phyloP scores from a whole-genome alignment of 64 coral and sea anemone genomes.

The Stylophora pistillata region DNA sequence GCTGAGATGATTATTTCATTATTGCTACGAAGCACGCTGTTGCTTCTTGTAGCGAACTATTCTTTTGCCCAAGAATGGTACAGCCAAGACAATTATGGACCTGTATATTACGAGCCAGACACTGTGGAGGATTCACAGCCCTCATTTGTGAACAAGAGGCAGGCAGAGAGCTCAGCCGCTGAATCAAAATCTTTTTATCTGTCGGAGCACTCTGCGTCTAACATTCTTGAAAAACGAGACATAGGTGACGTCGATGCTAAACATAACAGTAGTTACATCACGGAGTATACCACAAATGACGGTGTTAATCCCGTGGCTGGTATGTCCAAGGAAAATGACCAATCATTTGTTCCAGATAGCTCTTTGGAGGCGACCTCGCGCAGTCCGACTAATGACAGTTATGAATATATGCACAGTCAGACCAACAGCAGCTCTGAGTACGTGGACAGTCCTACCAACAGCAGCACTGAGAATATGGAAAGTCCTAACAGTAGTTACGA shows the following conservation, averaged over 20 bases:
- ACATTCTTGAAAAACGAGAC: not conserved
- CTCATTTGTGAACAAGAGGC: not conserved
- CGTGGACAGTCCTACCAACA: not conserved
- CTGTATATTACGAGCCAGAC: not conserved
- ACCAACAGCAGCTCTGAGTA: not conserved
- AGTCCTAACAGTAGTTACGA: not conserved
- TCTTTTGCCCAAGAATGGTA: slow-evolving; percentile 37
- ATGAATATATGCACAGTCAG: not conserved
- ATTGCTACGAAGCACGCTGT: slow-evolving; percentile 25
- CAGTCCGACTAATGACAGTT: not conserved
- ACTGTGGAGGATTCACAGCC: not conserved
- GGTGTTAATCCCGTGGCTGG: not conserved
- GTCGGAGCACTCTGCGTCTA: not conserved
- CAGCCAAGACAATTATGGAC: not conserved
- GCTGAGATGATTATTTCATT: slow-evolving; percentile 10
- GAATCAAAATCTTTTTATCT: not conserved
- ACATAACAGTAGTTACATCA: not conserved
- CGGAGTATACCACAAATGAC: not conserved
- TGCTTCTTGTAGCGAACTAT: slow-evolving; percentile 24
- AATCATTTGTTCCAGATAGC: not conserved
- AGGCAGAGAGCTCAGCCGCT: not conserved
- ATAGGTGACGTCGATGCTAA: not conserved
- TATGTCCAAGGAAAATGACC: not conserved
- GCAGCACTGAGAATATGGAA: too few relatives aligned
- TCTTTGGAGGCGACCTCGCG: not conserved